phyloP scores from a whole-genome alignment of 2,113 vertebrate genomes.

The Conger conger region DNA sequence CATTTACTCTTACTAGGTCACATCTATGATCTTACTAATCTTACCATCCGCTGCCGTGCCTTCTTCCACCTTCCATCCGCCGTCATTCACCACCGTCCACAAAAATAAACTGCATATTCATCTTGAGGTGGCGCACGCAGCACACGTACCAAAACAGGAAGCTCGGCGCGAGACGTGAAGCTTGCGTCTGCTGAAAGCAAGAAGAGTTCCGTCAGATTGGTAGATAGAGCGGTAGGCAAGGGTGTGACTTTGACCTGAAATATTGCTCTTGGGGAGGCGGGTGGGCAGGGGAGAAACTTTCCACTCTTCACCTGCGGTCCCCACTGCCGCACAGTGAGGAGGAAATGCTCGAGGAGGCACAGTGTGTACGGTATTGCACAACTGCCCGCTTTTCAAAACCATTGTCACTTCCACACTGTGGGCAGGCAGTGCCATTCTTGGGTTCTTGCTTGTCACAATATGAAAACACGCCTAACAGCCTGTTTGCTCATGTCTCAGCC shows the following conservation, averaged over 20 bases:
- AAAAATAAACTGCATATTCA: not conserved
- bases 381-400: not conserved
- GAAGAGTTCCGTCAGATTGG: not conserved
- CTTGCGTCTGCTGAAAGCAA: not conserved
- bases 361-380: slow-evolving; percentile 3
- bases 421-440: not conserved
- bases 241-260: not conserved
- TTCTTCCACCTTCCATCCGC: not conserved
- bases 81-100: not conserved
- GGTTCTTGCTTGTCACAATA: not conserved
- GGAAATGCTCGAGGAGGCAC: slow-evolving; percentile 12
- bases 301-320: not conserved
- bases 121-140: not conserved
- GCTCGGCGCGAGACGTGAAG: not conserved
- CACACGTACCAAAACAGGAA: not conserved
- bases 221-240: not conserved
- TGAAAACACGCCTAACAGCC: too few relatives aligned
- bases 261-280: not conserved
- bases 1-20: too few relatives aligned
- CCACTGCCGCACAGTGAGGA: slow-evolving; percentile 9
- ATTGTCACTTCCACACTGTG: not conserved
- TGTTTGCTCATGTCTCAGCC: too few relatives aligned
- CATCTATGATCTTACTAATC: not conserved
- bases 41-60: not conserved
- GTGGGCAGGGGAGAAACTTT: not conserved